phyloP scores from a whole-genome alignment of 2,888 invertebrate species.

The Prenolepis imparis region DNA sequence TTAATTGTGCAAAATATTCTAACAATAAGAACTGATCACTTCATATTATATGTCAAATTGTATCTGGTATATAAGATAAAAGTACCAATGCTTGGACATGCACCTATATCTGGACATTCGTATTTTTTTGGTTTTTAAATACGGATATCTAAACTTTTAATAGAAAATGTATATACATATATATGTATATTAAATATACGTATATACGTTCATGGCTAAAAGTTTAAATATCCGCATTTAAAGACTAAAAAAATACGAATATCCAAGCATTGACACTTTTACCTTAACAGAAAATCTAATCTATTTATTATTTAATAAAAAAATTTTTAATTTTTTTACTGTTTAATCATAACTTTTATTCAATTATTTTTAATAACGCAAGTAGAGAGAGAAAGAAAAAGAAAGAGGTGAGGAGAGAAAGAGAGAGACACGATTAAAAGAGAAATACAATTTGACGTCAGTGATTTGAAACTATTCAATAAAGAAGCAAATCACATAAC shows the following conservation, averaged over 20 bases:
- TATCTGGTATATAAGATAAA: background rate
- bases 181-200: too few species aligned
- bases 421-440: background rate
- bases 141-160: too few species aligned
- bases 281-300: background rate
- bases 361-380: background rate
- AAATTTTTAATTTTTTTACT: slow-evolving; percentile 4
- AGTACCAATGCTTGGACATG: too few species aligned
- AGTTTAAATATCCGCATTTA: too few species aligned
- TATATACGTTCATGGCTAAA: too few species aligned
- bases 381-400: background rate
- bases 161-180: too few species aligned
- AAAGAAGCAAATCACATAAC: slow-evolving; percentile 78
- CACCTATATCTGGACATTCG: too few species aligned
- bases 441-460: slow-evolving; percentile 12
- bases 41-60: slow-evolving; percentile 1
- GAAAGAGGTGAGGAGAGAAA: background rate
- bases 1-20: too few species aligned
- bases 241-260: too few species aligned
- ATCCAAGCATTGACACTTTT: too few species aligned
- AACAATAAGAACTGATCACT: background rate
- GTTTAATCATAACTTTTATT: background rate
- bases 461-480: slow-evolving; percentile 74
- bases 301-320: background rate
- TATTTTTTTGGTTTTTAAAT: too few species aligned